Base-by-base conservation (phyloP, 2,888 invertebrate genomes). In the Athalia cordata region DNA sequence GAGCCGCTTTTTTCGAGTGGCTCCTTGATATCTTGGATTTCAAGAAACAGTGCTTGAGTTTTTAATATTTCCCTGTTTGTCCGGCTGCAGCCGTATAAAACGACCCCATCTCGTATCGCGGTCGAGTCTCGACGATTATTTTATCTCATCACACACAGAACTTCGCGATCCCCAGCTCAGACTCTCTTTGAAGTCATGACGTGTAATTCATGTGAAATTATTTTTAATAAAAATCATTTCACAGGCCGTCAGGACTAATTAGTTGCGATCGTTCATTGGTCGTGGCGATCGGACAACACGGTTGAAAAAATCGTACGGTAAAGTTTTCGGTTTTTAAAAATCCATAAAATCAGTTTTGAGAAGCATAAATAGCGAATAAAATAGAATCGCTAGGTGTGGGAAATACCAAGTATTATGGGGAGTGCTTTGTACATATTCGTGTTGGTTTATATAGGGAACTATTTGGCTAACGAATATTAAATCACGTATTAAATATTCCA, bases 401-500 rank as follows among this genome's bases (percentile, higher is more conserved):
- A 29, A 29, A 29, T 29, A 29, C 29, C 29, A 29, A 29, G 29
- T 29, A 29, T 29, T 29, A 29, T 29, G 29, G 29, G 29, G n/a
- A 52, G 29, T 5, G 13, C 13, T 8, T n/a, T 15, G 66, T 47
- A 55, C 43, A 13, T 29, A 4, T 29, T 29, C n/a, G 67, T n/a
- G 9, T 66, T 66, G 49, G 47, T 68, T 68, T n/a, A 70, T 29
- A 29, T 57, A 47, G 70, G 55, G 62, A 88, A 88, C 89, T 89
- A 89, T 89, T 87, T 84, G 83, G 82, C 86, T 86, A 85, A 86
- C 88, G 86, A 87, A 88, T 86, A 84, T 84, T 85, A 87, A 88
- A 87, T 86, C 86, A 82, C 84, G 83, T 82, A 87, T 89, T 88
- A 87, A 88, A 88, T 86, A 87, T 85, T 85, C 86, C 86, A 87